Conservation (phyloP, 2,888 invertebrate genomes). For the Nomada goodeniana region DNA sequence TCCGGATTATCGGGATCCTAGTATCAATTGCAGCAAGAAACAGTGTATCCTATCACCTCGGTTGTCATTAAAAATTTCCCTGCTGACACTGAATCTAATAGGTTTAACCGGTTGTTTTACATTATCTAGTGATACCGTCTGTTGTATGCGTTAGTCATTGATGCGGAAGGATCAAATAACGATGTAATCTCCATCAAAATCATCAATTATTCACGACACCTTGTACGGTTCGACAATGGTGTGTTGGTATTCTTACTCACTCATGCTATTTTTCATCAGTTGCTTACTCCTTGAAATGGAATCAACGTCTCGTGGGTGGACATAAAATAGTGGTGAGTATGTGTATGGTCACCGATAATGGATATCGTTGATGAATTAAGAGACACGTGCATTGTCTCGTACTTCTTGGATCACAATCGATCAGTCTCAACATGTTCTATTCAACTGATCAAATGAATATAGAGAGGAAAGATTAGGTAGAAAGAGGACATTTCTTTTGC, state of each 20-base stretch:
- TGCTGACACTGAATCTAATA: background rate
- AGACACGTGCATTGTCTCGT: conserved; percentile 22
- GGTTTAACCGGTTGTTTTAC: conserved; percentile 10
- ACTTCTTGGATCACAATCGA: conserved; percentile 29
- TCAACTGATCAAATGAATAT: conserved; percentile 7
- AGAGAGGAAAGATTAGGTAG: background rate
- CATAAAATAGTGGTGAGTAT: conserved; percentile 34
- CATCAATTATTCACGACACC: conserved; percentile 69
- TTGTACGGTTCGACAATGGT: conserved; percentile 49
- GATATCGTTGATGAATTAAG: conserved; percentile 26
- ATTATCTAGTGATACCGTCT: conserved; percentile 6
- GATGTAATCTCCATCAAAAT: conserved; percentile 13
- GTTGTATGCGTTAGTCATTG: conserved; percentile 15
- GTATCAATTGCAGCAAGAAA: background rate
- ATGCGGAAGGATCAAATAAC: conserved; percentile 43
- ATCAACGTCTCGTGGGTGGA: conserved; percentile 43
- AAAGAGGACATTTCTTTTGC: too few relatives aligned
- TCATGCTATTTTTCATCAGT: conserved; percentile 3
- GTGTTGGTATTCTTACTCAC: conserved; percentile 19
- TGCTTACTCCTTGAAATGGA: conserved; percentile 40
- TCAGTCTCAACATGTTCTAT: conserved; percentile 18
- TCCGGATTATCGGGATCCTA: background rate
- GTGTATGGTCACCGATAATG: conserved; percentile 42
- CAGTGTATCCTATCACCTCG: background rate
- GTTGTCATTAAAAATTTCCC: conserved; percentile 13